Conservation (phyloP, 1,140 invertebrate genomes). For the Drosophila pruinosa region DNA sequence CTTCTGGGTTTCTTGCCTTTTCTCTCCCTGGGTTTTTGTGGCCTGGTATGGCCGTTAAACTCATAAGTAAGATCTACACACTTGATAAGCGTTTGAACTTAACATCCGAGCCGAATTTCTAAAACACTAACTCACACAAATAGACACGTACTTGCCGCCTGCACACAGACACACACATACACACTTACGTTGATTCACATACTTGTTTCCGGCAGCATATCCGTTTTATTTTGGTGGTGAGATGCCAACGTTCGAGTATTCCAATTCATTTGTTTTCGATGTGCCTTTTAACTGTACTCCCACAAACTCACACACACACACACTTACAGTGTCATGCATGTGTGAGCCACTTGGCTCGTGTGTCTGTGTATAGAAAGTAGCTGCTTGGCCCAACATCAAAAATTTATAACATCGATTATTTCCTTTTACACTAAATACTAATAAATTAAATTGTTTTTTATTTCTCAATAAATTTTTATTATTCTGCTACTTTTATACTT, state of each 20-base stretch:
- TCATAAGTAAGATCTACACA: constrained; percentile 81
- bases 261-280: constrained; percentile 79
- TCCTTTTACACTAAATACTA: constrained; percentile 80
- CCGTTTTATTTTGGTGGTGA: constrained; percentile 70
- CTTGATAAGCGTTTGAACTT: constrained; percentile 76
- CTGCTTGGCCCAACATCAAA: constrained; percentile 59
- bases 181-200: constrained; percentile 31
- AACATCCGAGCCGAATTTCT: constrained; percentile 73
- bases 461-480: constrained; percentile 82
- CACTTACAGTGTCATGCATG: constrained; percentile 17
- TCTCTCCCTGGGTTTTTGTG: constrained; percentile 8
- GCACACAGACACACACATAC: constrained; percentile 20
- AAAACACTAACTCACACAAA: constrained; percentile 80
- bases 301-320: constrained; percentile 8
- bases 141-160: constrained; percentile 62
- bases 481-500: constrained; percentile 80
- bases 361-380: not conserved
- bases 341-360: constrained; percentile 37
- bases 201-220: constrained; percentile 60
- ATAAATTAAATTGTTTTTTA: constrained; percentile 82
- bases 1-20: not conserved
- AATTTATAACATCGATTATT: constrained; percentile 81
- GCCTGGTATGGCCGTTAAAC: constrained; percentile 50
- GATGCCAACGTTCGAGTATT: constrained; percentile 61
- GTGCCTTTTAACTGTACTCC: constrained; percentile 59